phyloP scores from a whole-genome alignment of 1,140 invertebrate species.

The Caenorhabditis elegans region WBcel235 BX284602.5:7690001-7690500 shows the following conservation, averaged over 20 bases:
- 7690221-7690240: background rate
- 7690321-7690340: background rate
- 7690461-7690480: background rate
- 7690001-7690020: background rate
- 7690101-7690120: background rate
- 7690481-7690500: background rate
- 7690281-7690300: background rate
- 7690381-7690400: background rate
- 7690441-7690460: constrained; percentile 6
- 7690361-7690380: background rate
- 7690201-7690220: background rate
- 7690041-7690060: background rate
- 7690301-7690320: constrained; percentile 4
- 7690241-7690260: background rate
- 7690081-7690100: background rate
- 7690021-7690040: background rate
- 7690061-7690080: background rate
- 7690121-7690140: background rate
- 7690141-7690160: background rate
- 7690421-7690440: too few species aligned
- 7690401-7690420: background rate
- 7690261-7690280: background rate
- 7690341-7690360: constrained; percentile 24
- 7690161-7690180: background rate
- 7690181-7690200: background rate